phyloP scores from a whole-genome alignment of 92 coral and sea anemone species.

The Siderastrea radians region DNA sequence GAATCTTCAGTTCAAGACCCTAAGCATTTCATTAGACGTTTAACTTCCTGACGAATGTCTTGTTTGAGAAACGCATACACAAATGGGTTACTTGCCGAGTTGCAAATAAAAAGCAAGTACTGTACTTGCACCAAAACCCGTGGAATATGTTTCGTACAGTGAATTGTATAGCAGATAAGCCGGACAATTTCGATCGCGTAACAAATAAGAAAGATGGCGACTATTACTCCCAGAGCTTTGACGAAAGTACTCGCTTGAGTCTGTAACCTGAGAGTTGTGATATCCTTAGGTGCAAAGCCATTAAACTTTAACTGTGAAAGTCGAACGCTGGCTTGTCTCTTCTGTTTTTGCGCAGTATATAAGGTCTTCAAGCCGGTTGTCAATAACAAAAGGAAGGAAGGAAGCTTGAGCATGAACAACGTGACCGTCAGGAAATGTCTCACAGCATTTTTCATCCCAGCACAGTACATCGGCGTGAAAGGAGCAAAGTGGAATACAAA shows the following conservation, averaged over 20 bases:
- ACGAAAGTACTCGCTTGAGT: neutral
- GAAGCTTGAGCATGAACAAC: neutral
- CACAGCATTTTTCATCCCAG: conserved; percentile 9
- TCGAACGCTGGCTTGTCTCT: neutral
- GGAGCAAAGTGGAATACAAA: conserved; percentile 28
- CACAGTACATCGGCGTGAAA: conserved; percentile 17
- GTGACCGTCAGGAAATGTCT: neutral
- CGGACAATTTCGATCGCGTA: conserved; percentile 15
- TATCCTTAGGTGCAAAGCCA: neutral
- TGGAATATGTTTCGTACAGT: neutral
- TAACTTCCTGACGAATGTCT: conserved; percentile 5
- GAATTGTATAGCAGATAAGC: conserved; percentile 2
- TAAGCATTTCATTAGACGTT: neutral
- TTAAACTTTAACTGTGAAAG: conserved; percentile 7
- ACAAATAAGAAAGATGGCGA: neutral
- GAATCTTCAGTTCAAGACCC: no score
- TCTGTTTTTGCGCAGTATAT: neutral
- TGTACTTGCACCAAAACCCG: neutral
- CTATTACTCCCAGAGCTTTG: conserved; percentile 25
- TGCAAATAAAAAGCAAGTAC: neutral
- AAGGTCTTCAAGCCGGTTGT: conserved; percentile 3
- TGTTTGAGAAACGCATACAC: conserved; percentile 3
- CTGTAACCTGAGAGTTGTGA: neutral
- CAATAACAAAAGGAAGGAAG: neutral
- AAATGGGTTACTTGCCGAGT: conserved; percentile 16